Evolutionary conservation across 64 coral and sea anemone species (phyloP).

Genomic region (Dendrophyllia cribrosa): DNA sequence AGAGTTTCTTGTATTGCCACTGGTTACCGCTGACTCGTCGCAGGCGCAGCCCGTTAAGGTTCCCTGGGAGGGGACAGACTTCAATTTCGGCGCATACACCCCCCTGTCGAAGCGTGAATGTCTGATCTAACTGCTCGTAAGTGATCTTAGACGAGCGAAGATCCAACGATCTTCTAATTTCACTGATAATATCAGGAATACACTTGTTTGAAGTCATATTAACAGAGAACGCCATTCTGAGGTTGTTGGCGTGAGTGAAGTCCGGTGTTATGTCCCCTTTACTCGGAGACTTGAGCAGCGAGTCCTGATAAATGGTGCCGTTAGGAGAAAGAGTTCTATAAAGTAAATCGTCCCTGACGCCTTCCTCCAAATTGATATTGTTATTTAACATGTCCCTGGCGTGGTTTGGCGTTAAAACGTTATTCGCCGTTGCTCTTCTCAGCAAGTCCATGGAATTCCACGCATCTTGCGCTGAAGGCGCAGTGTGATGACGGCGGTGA

Average conservation of each 20-base stretch:
- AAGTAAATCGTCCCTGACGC: constrained; percentile 63
- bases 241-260: constrained; percentile 65
- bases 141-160: constrained; percentile 72
- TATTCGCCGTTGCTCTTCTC: constrained; percentile 89
- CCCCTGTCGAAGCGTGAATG: constrained; percentile 91
- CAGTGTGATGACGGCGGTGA: constrained; percentile 91
- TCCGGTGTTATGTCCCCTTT: constrained; percentile 72
- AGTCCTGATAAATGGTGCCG: constrained; percentile 78
- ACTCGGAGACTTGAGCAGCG: constrained; percentile 66
- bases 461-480: constrained; percentile 75
- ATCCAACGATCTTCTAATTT: constrained; percentile 92
- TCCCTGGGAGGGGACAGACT: constrained; percentile 72
- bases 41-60: constrained; percentile 91
- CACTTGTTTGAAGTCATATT: constrained; percentile 93
- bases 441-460: constrained; percentile 92
- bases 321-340: constrained; percentile 83
- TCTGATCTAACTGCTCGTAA: constrained; percentile 87
- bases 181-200: constrained; percentile 88
- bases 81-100: constrained; percentile 93
- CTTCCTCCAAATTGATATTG: constrained; percentile 95
- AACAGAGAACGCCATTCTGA: constrained; percentile 88
- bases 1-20: constrained; percentile 98
- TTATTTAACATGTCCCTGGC: constrained; percentile 95
- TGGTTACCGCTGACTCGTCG: constrained; percentile 89
- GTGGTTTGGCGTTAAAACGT: constrained; percentile 76